Percentiles rank a stretch among this genome's conserved stretches.
These are phyloP conservation scores for Lymantria monacha DNA, from an alignment of 2,888 invertebrate genomes.

Conservation along the genomic window DNA sequence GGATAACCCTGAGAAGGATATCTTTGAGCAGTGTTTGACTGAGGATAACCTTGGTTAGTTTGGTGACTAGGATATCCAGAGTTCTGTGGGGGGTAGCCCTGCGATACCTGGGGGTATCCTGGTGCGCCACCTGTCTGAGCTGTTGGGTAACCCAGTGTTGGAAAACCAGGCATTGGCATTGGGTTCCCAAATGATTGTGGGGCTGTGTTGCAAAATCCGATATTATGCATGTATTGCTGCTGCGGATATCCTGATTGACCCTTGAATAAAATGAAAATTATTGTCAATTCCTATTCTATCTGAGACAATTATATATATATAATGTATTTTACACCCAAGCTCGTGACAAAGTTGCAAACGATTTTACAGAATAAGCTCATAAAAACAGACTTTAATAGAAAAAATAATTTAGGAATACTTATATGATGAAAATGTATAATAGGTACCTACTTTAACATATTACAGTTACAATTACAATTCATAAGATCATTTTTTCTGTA, in stretches of 20 bases:
- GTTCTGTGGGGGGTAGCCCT: constrained; percentile 48
- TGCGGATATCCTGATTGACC: constrained; percentile 79
- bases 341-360: not conserved
- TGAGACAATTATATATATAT: not conserved
- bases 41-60: constrained; percentile 44
- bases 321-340: not conserved
- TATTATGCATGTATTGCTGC: constrained; percentile 72
- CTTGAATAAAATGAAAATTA: constrained; percentile 75
- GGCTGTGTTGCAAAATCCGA: constrained; percentile 73
- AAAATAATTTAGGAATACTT: not conserved
- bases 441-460: too few species aligned
- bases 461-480: too few species aligned
- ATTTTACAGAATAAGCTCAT: not conserved
- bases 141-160: constrained; percentile 66
- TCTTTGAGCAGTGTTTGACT: constrained; percentile 36
- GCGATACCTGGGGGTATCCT: constrained; percentile 62
- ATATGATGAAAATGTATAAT: not conserved
- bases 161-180: constrained; percentile 71
- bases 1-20: constrained; percentile 45
- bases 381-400: too few species aligned
- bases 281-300: constrained; percentile 30
- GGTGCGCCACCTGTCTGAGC: constrained; percentile 58
- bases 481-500: too few species aligned
- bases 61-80: constrained; percentile 44
- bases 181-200: constrained; percentile 78